Percentiles rank a stretch among this genome's conserved stretches.
These are phyloP conservation scores for Dicrurus megarhynchus DNA, from an alignment of 2,113 vertebrate species.

Conservation along the genomic window DNA sequence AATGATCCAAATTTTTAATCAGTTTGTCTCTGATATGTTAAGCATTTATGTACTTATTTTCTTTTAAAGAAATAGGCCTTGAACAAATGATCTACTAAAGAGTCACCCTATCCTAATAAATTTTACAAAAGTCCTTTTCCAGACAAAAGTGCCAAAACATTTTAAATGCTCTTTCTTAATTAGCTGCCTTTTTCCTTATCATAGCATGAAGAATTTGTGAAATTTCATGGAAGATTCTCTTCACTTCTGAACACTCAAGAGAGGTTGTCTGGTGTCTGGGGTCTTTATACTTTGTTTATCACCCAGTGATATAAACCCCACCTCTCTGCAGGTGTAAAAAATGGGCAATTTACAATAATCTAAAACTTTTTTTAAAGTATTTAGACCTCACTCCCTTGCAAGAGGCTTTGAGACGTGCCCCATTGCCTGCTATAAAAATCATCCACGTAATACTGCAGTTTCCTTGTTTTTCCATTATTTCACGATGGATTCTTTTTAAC, in stretches of 20 bases:
- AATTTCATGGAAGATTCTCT: not conserved
- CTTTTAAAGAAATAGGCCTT: not conserved
- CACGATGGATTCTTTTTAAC: not conserved
- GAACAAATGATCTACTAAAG: not conserved
- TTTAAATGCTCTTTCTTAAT: not conserved
- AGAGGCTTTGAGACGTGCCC: conserved; percentile 38
- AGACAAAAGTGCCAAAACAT: not conserved
- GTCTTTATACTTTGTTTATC: not conserved
- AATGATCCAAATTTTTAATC: not conserved
- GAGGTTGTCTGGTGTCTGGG: not conserved
- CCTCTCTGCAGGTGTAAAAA: not conserved
- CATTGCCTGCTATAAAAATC: not conserved
- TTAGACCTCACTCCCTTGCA: not conserved
- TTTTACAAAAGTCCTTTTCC: conserved; percentile 6
- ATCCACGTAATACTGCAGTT: not conserved
- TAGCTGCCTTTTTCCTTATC: not conserved
- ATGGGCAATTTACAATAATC: not conserved
- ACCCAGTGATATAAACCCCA: not conserved
- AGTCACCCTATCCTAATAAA: not conserved
- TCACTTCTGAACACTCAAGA: not conserved
- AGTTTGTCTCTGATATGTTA: not conserved
- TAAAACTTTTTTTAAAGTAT: not conserved
- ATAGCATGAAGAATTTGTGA: not conserved
- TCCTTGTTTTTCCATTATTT: not conserved
- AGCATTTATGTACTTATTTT: not conserved